phyloP scores from a whole-genome alignment of 2,797 vertebrate species.

The Chromis chromis region DNA sequence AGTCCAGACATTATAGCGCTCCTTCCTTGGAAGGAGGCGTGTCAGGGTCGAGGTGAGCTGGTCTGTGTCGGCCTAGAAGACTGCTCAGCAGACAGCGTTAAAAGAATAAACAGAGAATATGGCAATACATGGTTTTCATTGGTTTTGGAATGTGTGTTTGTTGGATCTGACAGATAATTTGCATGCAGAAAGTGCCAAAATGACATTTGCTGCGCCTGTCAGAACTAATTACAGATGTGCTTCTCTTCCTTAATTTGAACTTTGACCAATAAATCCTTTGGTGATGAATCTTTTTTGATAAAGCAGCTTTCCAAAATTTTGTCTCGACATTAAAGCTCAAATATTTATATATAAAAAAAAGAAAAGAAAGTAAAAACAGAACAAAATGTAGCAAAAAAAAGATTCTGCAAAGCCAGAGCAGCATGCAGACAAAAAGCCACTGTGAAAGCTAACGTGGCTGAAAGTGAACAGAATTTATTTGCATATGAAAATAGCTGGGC shows the following conservation, averaged over 20 bases:
- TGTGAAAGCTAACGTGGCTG: slow-evolving; percentile 40
- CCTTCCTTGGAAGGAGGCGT: slow-evolving; percentile 5
- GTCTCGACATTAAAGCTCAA: slow-evolving; percentile 20
- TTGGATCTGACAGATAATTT: slow-evolving; percentile 19
- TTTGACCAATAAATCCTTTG: slow-evolving; percentile 42
- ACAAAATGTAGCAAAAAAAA: slow-evolving; percentile 10
- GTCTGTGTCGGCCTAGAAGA: neutral
- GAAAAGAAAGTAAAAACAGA: neutral
- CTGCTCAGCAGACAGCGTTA: neutral
- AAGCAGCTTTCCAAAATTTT: slow-evolving; percentile 27
- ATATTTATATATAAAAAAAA: neutral
- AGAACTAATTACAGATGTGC: slow-evolving; percentile 44
- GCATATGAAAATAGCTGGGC: slow-evolving; percentile 62
- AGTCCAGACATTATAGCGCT: slow-evolving; percentile 43
- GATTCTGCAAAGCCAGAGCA: neutral
- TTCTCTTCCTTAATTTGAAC: slow-evolving; percentile 51
- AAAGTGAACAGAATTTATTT: slow-evolving; percentile 56
- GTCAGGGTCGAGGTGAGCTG: slow-evolving; percentile 6
- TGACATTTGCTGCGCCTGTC: slow-evolving; percentile 47
- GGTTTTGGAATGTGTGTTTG: slow-evolving; percentile 33
- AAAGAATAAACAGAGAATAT: slow-evolving; percentile 30
- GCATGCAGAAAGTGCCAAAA: slow-evolving; percentile 36
- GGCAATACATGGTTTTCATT: neutral
- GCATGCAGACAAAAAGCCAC: slow-evolving; percentile 19
- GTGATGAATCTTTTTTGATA: slow-evolving; percentile 34